Conservation (phyloP, 2,797 vertebrate genomes). For the Coregonus ussuriensis region DNA sequence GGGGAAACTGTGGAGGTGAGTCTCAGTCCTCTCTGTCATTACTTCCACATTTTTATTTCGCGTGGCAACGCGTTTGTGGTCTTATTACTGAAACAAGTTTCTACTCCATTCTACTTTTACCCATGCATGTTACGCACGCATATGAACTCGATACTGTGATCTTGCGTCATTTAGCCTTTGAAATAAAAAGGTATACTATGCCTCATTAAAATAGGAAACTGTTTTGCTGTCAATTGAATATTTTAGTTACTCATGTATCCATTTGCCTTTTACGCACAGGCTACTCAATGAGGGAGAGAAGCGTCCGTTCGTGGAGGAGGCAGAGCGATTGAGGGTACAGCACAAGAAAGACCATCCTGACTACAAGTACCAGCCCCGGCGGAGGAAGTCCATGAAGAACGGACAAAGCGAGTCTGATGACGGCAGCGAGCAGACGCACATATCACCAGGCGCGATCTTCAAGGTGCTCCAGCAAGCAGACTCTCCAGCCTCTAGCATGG, state of each 20-base stretch:
- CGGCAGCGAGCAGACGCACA: conserved; percentile 88
- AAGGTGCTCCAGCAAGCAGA: conserved; percentile 94
- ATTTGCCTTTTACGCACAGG: conserved; percentile 61
- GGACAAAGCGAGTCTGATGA: conserved; percentile 90
- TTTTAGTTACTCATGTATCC: not conserved
- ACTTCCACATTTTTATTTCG: not conserved
- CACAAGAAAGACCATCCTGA: conserved; percentile 98
- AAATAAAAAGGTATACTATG: too few species aligned
- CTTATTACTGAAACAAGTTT: not conserved
- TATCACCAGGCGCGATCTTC: conserved; percentile 94
- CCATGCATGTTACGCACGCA: not conserved
- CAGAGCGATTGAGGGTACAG: conserved; percentile 92
- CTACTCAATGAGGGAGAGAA: conserved; percentile 94
- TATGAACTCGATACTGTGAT: not conserved
- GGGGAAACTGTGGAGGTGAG: conserved; percentile 95
- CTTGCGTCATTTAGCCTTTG: not conserved
- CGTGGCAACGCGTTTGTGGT: not conserved
- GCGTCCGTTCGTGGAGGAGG: conserved; percentile 94
- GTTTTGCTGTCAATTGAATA: not conserved
- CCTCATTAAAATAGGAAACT: not conserved
- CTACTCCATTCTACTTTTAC: not conserved
- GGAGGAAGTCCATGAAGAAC: conserved; percentile 93
- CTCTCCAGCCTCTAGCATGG: conserved; percentile 94
- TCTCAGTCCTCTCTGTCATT: conserved; percentile 1
- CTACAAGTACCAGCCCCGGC: conserved; percentile 94